Evolutionary conservation across 1,140 invertebrate species (phyloP).

Genomic region (Drosophila teissieri): DNA sequence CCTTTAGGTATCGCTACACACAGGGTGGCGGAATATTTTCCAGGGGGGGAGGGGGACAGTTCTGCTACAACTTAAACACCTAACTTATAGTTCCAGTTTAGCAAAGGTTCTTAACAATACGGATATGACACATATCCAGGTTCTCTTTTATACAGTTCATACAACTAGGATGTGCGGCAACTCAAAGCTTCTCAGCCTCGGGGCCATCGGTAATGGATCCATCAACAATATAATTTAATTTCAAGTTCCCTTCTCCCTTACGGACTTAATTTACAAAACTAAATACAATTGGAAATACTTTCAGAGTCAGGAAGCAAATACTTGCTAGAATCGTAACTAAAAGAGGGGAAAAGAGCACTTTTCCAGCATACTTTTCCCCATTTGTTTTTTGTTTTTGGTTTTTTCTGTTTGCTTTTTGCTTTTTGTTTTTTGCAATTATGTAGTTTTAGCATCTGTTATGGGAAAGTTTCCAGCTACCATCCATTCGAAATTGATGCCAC

Average conservation of each 20-base stretch:
- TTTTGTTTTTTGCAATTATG: conserved; percentile 29
- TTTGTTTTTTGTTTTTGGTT: conserved; percentile 5
- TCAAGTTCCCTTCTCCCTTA: neutral
- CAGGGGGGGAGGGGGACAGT: neutral
- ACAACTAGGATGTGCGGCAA: conserved; percentile 16
- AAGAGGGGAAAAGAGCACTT: conserved; percentile 7
- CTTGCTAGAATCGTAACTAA: conserved; percentile 35
- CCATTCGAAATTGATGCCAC: conserved; percentile 60
- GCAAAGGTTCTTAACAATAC: conserved; percentile 38
- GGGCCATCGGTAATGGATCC: conserved; percentile 31
- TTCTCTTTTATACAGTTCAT: conserved; percentile 44
- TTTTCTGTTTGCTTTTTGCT: neutral
- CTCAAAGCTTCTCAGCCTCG: conserved; percentile 1
- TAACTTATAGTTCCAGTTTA: conserved; percentile 44
- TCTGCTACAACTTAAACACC: conserved; percentile 45
- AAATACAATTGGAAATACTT: conserved; percentile 29
- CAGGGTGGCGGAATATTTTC: conserved; percentile 14
- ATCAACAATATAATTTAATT: conserved; percentile 31
- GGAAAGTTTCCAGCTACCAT: conserved; percentile 39
- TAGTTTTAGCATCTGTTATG: conserved; percentile 46
- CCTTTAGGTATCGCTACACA: conserved; percentile 27
- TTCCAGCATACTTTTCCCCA: conserved; percentile 9
- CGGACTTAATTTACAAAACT: conserved; percentile 41
- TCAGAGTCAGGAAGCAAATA: conserved; percentile 38
- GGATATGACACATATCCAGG: conserved; percentile 30